phyloP scores from a whole-genome alignment of 2,797 vertebrate species.

The Cyclopterus lumpus region DNA sequence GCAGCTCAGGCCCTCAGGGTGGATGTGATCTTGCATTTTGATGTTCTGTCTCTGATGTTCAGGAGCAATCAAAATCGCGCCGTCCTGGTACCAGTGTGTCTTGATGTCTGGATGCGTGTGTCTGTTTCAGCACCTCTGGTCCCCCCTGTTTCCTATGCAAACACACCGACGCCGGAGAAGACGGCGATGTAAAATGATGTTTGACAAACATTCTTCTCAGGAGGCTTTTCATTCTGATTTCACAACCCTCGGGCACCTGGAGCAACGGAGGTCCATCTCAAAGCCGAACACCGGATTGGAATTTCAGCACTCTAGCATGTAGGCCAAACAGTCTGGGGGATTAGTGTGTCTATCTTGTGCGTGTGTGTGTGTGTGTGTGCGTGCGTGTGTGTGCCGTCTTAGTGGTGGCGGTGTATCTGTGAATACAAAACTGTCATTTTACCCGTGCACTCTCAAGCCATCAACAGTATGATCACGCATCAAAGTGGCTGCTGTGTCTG shows the following conservation, averaged over 20 bases:
- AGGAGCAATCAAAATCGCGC: constrained; percentile 16
- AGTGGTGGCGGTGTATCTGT: constrained; percentile 42
- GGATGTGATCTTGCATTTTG: constrained; percentile 66
- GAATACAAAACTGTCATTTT: constrained; percentile 74
- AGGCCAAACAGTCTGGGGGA: constrained; percentile 58
- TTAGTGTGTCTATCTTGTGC: constrained; percentile 45
- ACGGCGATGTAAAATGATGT: constrained; percentile 57
- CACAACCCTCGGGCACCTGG: constrained; percentile 55
- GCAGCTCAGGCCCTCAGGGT: constrained; percentile 58
- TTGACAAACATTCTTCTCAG: constrained; percentile 67
- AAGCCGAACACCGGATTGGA: constrained; percentile 46
- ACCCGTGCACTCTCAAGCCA: constrained; percentile 61
- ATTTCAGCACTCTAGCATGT: constrained; percentile 61
- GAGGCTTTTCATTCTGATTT: constrained; percentile 60
- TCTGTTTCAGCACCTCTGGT: constrained; percentile 28
- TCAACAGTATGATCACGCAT: constrained; percentile 78
- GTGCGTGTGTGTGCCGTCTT: constrained; percentile 23
- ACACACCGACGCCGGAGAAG: constrained; percentile 26
- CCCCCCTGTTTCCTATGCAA: constrained; percentile 9
- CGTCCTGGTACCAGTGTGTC: background rate
- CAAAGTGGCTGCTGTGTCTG: constrained; percentile 77
- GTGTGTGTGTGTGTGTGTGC: constrained; percentile 34
- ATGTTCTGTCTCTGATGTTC: constrained; percentile 43
- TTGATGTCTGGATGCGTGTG: background rate
- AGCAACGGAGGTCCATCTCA: constrained; percentile 48